These are phyloP conservation scores for Chloebia gouldiae DNA, from an alignment of 2,113 vertebrate species.

Conservation along the genomic window DNA sequence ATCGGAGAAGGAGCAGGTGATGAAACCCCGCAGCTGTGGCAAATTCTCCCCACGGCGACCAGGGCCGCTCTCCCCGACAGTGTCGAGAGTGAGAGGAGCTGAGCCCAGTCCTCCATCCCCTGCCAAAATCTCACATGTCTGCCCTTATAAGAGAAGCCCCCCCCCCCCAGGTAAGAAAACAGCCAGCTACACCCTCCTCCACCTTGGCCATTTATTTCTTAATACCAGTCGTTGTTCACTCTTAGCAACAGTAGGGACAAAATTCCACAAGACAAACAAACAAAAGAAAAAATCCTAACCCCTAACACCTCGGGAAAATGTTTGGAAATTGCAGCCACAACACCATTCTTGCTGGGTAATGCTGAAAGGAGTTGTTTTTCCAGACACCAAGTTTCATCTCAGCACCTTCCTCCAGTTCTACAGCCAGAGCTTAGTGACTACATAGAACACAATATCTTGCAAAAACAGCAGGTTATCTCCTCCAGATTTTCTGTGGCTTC, in stretches of 20 bases:
- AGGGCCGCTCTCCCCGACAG: neutral
- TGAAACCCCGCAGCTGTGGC: accelerated
- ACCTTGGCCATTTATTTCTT: neutral
- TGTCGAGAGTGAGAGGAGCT: neutral
- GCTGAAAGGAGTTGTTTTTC: neutral
- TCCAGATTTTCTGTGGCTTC: neutral
- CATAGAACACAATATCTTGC: too few species aligned
- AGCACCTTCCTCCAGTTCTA: neutral
- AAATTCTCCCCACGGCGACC: accelerated
- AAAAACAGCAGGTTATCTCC: neutral
- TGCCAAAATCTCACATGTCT: neutral
- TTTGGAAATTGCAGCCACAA: neutral
- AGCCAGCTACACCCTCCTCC: neutral
- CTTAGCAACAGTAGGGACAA: neutral
- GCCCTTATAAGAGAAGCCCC: too few species aligned
- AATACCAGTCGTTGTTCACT: neutral
- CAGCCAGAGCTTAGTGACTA: neutral
- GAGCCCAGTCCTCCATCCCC: neutral
- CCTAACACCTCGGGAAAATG: too few species aligned
- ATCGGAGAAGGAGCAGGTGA: neutral
- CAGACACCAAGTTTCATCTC: neutral
- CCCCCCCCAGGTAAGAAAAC: neutral
- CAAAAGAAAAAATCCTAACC: neutral
- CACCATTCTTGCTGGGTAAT: accelerated
- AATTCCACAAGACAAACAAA: neutral